Evolutionary conservation across 2,888 invertebrate species (phyloP), one percentile per base, ranked within the genome.

Genomic region (Philaethria dido): DNA sequence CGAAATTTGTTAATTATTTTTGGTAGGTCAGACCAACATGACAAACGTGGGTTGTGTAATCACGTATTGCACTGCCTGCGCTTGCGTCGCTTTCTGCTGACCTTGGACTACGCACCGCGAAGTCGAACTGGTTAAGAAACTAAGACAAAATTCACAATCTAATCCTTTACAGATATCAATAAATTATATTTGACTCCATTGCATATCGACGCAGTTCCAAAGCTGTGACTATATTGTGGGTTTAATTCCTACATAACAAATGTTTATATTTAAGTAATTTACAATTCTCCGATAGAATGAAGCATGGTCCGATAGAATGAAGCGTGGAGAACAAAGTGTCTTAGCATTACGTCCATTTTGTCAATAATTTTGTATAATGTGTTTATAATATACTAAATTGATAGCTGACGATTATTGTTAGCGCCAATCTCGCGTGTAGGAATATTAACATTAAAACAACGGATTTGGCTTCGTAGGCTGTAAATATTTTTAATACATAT

Each of bases 1-100:
- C 42, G n/a, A 54, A 48, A 57, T 66, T 63, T 54, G 50, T 47
- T 62, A 57, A 67, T 67, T 64, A 70, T 63, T 66, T 64, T 69
- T 33, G 29, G 61, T 29, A 52, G 62, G 61, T 69, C 68, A 68
- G 52, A 45, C 33, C 1, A 61, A 69, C 33, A 62, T 55, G 63
- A 71, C 59, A 60, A 63, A 54, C 63, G 62, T 69, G 59, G 64
- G 68, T 72, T 69, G 48, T 13, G 60, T 66, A 68, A 69, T 68
- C 20, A 45, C 61, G 61, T 25, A 55, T 57, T 61, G 62, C 68
- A 44, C 61, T 59, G 66, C 62, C 62, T 62, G 64, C 63, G 60
- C 50, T 65, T 62, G 42, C 44, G 52, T 33, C 29, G 54, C 62
- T 66, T 52, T 61, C 50, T 63, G 45, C 20, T 68, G 20, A 61